Base-by-base conservation (phyloP, 2,797 vertebrate genomes). In the Sarcophilus harrisii region DNA sequence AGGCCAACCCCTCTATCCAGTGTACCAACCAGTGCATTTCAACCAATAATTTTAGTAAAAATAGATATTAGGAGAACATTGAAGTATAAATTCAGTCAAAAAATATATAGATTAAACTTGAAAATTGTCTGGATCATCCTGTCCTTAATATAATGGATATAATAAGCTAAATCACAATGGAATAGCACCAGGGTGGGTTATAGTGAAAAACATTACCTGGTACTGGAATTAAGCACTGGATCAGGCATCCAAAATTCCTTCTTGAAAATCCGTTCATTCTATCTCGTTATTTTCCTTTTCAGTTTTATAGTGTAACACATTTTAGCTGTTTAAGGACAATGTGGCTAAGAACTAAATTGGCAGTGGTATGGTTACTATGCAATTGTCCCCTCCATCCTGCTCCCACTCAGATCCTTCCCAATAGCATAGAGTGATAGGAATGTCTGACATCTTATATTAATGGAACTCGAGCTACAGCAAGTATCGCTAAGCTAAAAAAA, bases 151-250 rank as follows among this genome's bases (percentile, higher is more conserved):
- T 21, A 73, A 38, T 73, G 66, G 54, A 38, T 38, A 73, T 4
- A 73, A 13, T 1, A n/a, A 16, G 14, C 30, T 30, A 62, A n/a
- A 66, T 66, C 62, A 66, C 14, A 4, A 13, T 66, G 62, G 62
- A 2, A 66, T 66, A 30, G 10, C 14, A 66, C 32, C 62, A 66
- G 60, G 1, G 62, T 16, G 4, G 62, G 12, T 8, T 66, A 14
- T 66, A 32, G 62, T 32, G 21, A 21, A 52, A 66, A 94, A 57
- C 58, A 59, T 81, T 57, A 95, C 1, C 10, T 89, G 49, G 73
- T 95, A 52, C 91, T 95, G 59, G 52, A 96, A 58, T 95, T 89
- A 95, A 93, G 73, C 94, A 54, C 16, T 32, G 66, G 54, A 6
- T 94, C 21, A 66, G 49, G 5, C 13, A 45, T 87, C 93, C 24